Percentiles rank a stretch among this genome's conserved stretches.
These are phyloP conservation scores for Cheilinus undulatus DNA, from an alignment of 2,113 vertebrate species.

Conservation along the genomic window DNA sequence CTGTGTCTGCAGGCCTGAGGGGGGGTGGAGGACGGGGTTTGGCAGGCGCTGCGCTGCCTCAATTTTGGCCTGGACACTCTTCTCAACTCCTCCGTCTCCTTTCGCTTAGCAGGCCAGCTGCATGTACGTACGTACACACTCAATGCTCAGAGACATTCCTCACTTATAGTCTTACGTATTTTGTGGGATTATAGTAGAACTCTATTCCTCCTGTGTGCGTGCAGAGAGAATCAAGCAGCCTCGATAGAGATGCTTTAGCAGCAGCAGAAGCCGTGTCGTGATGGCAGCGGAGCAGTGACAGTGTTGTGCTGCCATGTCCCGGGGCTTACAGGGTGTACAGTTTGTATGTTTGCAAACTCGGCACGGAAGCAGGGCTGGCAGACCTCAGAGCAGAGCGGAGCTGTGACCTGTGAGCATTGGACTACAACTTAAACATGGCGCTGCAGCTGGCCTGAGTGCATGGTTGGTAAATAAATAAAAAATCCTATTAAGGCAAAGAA, in stretches of 20 bases:
- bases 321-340: conserved; percentile 17
- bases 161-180: conserved; percentile 27
- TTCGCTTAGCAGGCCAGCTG: conserved; percentile 60
- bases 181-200: background rate
- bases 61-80: conserved; percentile 60
- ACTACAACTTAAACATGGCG: background rate
- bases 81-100: conserved; percentile 39
- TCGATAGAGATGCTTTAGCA: background rate
- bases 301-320: conserved; percentile 29
- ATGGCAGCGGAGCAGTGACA: conserved; percentile 39
- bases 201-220: background rate
- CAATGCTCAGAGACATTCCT: conserved; percentile 24
- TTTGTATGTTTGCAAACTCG: conserved; percentile 29
- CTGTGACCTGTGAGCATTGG: conserved; percentile 15
- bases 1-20: conserved; percentile 58
- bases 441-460: background rate
- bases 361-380: conserved; percentile 24
- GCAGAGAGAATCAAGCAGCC: background rate
- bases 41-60: conserved; percentile 56
- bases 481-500: background rate
- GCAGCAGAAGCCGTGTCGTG: conserved; percentile 19
- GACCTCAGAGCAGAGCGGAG: conserved; percentile 11
- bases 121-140: conserved; percentile 39
- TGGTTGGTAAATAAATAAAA: background rate
- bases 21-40: conserved; percentile 36